Conservation (phyloP, 2,113 vertebrate species). For the Pseudolaguvia tuberculata region DNA sequence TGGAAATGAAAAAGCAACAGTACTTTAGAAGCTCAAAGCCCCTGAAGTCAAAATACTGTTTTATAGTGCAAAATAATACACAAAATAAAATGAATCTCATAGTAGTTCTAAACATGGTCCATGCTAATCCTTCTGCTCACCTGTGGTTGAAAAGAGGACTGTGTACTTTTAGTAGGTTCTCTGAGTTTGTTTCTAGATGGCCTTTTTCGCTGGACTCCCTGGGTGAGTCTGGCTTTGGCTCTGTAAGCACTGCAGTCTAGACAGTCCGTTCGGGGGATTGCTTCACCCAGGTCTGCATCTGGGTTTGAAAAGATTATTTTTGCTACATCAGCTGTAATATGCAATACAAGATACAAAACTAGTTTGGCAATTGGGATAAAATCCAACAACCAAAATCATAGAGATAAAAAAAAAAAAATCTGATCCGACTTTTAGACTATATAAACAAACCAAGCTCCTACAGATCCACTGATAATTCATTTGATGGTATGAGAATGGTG, state of each 20-base stretch:
- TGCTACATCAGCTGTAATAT: not conserved
- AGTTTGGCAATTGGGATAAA: not conserved
- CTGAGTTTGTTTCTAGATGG: conserved; percentile 81
- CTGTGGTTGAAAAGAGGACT: conserved; percentile 52
- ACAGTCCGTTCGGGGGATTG: conserved; percentile 73
- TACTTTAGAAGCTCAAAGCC: no score
- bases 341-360: not conserved
- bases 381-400: no score
- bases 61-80: no score
- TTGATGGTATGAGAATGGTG: not conserved
- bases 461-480: not conserved
- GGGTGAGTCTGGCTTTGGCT: conserved; percentile 82
- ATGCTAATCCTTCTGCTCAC: conserved; percentile 34
- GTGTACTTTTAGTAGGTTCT: conserved; percentile 65
- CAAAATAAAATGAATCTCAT: no score
- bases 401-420: not conserved
- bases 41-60: no score
- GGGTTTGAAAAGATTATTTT: not conserved
- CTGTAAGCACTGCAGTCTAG: conserved; percentile 82
- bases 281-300: conserved; percentile 58
- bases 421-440: not conserved
- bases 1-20: no score
- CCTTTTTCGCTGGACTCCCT: conserved; percentile 81
- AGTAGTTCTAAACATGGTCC: not conserved
- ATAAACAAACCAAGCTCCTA: not conserved